Percentiles rank a stretch among this genome's conserved stretches.
Evolutionary conservation across 2,888 invertebrate species (phyloP).

Genomic region (Zonitis immaculata): DNA sequence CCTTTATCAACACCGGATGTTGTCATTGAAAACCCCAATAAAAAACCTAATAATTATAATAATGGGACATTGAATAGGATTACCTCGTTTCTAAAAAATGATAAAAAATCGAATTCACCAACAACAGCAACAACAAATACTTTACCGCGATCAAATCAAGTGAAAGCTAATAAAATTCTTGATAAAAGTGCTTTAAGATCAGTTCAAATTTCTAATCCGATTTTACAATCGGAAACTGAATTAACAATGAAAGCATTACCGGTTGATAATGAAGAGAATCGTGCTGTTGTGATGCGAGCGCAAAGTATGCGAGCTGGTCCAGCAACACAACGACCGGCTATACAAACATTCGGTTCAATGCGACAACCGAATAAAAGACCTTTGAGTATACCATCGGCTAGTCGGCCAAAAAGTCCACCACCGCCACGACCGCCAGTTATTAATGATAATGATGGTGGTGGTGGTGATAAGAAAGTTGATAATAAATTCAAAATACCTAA

Average conservation of each 20-base stretch:
- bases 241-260: slow-evolving; percentile 58
- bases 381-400: slow-evolving; percentile 63
- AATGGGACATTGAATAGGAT: slow-evolving; percentile 62
- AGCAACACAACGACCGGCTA: slow-evolving; percentile 50
- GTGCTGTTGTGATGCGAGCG: slow-evolving; percentile 66
- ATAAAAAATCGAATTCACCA: slow-evolving; percentile 53
- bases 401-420: slow-evolving; percentile 70
- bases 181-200: slow-evolving; percentile 70
- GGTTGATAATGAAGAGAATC: slow-evolving; percentile 55
- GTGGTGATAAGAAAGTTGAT: slow-evolving; percentile 20
- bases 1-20: slow-evolving; percentile 51
- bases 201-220: slow-evolving; percentile 79
- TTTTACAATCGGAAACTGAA: slow-evolving; percentile 65
- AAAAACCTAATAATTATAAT: slow-evolving; percentile 33
- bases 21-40: slow-evolving; percentile 34
- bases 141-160: slow-evolving; percentile 55
- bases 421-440: slow-evolving; percentile 63
- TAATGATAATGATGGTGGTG: slow-evolving; percentile 27
- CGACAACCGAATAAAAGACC: slow-evolving; percentile 69
- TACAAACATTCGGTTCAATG: slow-evolving; percentile 82
- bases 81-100: slow-evolving; percentile 68
- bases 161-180: slow-evolving; percentile 60
- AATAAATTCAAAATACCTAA: slow-evolving; percentile 50
- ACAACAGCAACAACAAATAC: slow-evolving; percentile 40
- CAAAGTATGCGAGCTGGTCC: slow-evolving; percentile 73